These are phyloP conservation scores for Dromius quadrimaculatus DNA, from an alignment of 2,888 invertebrate species.

Conservation along the genomic window DNA sequence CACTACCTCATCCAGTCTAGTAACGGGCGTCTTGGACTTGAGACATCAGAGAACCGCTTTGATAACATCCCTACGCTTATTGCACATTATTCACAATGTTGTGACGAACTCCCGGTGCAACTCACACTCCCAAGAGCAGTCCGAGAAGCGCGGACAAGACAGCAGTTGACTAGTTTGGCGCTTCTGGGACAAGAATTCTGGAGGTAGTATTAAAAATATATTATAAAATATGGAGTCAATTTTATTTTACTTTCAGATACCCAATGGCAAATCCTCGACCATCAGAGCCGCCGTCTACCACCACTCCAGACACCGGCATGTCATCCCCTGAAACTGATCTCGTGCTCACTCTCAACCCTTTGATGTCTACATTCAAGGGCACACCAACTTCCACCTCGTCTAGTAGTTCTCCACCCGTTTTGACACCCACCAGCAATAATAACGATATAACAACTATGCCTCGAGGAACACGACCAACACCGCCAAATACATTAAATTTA, in stretches of 20 bases:
- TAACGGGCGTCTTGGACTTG: conserved; percentile 84
- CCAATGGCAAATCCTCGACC: conserved; percentile 82
- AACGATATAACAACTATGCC: conserved; percentile 60
- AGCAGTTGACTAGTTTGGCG: conserved; percentile 90
- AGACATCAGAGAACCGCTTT: conserved; percentile 94
- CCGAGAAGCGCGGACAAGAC: conserved; percentile 88
- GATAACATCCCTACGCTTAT: conserved; percentile 93
- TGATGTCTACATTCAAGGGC: conserved; percentile 79
- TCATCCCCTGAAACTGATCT: conserved; percentile 74
- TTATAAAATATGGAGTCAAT: not conserved
- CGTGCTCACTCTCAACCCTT: conserved; percentile 82
- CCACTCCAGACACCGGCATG: conserved; percentile 62
- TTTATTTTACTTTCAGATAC: conserved; percentile 67
- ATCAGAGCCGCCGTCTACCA: conserved; percentile 55
- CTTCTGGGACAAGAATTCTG: conserved; percentile 90
- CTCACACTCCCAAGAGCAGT: conserved; percentile 87
- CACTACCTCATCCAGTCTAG: conserved; percentile 95
- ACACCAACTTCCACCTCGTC: conserved; percentile 71
- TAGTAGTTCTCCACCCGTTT: conserved; percentile 51
- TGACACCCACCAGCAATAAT: conserved; percentile 54
- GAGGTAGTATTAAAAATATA: conserved; percentile 66
- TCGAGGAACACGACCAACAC: conserved; percentile 79
- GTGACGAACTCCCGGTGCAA: conserved; percentile 93
- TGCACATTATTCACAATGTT: conserved; percentile 93
- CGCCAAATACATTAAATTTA: conserved; percentile 86